Conservation (phyloP, 2,888 invertebrate species). For the Cancer borealis region DNA sequence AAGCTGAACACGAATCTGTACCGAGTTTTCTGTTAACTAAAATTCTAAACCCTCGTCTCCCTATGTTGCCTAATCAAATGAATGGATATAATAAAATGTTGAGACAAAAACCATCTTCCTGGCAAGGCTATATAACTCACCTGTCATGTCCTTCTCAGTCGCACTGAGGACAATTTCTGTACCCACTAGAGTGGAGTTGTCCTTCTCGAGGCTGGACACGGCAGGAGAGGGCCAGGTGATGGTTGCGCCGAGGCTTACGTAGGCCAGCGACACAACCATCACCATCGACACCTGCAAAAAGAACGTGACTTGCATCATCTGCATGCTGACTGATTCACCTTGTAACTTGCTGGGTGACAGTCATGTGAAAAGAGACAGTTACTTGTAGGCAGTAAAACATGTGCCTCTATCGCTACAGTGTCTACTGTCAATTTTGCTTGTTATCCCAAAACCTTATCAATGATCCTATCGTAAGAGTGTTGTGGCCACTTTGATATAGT, state of each 20-base stretch:
- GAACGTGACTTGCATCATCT: not conserved
- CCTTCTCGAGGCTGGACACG: constrained; percentile 56
- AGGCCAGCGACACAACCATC: constrained; percentile 36
- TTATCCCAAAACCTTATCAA: too few relatives aligned
- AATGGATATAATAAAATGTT: too few relatives aligned
- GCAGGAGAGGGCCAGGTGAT: constrained; percentile 70
- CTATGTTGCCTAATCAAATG: too few relatives aligned
- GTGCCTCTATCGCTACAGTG: too few relatives aligned
- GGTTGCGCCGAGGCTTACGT: constrained; percentile 59
- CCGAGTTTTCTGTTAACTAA: too few relatives aligned
- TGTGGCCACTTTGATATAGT: too few relatives aligned
- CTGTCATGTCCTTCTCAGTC: constrained; percentile 70
- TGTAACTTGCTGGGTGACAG: not conserved
- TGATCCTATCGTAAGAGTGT: too few relatives aligned
- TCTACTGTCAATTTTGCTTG: too few relatives aligned
- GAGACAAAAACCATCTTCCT: not conserved
- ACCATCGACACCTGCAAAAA: constrained; percentile 52
- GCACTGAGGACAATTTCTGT: constrained; percentile 60
- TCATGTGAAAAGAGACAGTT: not conserved
- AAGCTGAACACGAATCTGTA: too few relatives aligned
- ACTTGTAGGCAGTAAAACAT: not conserved
- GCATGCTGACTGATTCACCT: not conserved
- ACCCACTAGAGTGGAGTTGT: constrained; percentile 63
- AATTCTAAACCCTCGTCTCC: too few relatives aligned
- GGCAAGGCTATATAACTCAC: not conserved